Conservation (phyloP, 2,113 vertebrate genomes). For the Engraulis encrasicolus region DNA sequence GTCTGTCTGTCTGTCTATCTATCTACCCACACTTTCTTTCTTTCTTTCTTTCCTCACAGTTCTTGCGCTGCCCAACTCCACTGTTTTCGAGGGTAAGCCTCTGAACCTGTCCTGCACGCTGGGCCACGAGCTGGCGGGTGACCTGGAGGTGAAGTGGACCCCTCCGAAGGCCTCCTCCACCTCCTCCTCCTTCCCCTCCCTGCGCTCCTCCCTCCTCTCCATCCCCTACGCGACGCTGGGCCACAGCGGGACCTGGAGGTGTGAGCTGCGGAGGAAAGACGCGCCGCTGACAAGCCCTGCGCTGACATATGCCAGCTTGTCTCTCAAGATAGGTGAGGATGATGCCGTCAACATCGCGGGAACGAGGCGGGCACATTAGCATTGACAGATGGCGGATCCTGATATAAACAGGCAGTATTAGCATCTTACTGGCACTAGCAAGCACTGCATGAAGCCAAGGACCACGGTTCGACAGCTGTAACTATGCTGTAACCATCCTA, state of each 20-base stretch:
- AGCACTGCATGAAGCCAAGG: neutral
- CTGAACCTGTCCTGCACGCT: constrained; percentile 68
- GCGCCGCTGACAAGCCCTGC: constrained; percentile 31
- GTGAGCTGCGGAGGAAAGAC: constrained; percentile 46
- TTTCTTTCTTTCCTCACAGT: constrained; percentile 46
- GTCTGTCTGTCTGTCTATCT: too few relatives aligned
- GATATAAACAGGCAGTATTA: too few relatives aligned
- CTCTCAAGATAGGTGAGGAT: constrained; percentile 69
- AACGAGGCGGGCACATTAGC: too few relatives aligned
- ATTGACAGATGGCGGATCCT: too few relatives aligned
- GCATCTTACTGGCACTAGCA: too few relatives aligned
- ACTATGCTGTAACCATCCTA: too few relatives aligned
- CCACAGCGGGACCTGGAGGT: constrained; percentile 62
- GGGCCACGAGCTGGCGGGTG: constrained; percentile 34
- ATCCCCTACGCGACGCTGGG: constrained; percentile 44
- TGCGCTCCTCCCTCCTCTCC: fast-evolving
- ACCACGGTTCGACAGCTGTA: neutral
- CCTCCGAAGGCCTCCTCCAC: neutral
- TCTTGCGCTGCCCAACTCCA: constrained; percentile 4
- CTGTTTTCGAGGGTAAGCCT: constrained; percentile 50
- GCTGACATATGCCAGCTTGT: constrained; percentile 53
- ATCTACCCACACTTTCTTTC: neutral
- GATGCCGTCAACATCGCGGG: constrained; percentile 43
- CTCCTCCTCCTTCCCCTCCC: fast-evolving
- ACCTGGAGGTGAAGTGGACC: constrained; percentile 60